Evolutionary conservation across 2,797 vertebrate species (phyloP), one percentile per base, ranked within the genome.

Genomic region (Mormyrops boulengeri): DNA sequence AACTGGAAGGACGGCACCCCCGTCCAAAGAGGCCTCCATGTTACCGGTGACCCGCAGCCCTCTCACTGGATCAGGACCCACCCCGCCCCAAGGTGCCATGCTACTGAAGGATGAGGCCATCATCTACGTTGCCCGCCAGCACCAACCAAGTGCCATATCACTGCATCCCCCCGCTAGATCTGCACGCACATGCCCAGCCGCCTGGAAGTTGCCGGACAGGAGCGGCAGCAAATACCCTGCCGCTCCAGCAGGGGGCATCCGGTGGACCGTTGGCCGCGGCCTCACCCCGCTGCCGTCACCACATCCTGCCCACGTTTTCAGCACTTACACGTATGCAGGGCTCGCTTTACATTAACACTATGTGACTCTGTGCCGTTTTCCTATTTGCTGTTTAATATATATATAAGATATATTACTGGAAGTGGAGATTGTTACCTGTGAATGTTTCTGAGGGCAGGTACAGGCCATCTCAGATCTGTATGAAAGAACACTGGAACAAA

Each of bases 101-200:
- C 96, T 96, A 97, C 96, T 96, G 96, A 97, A 95, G 93, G 60
- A 86, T 9, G 9, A 57, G 80, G 17, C 5, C 60, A 34, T 34
- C 22, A 8, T 19, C 57, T 11, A 9, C 26, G 26, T 49, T 26
- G 88, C 93, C 95, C 94, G 94, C 94, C 93, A 90, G 92, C 93
- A 94, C 93, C 95, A 95, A 96, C 95, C 94, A 96, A 96, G 96
- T 96, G 96, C 96, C 95, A 95, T 94, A 92, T 93, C 92, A 80
- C 94, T 94, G 96, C 96, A 96, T 96, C 96, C 96, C 96, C 93
- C 93, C 91, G 11, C 47, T 89, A 92, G 94, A 91, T 93, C 95
- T 95, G 95, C 93, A 94, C 95, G 94, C 94, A 94, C 60, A 26
- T 9, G 8, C 22, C 60, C 60, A 26, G 60, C 22, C n/a, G 60